Evolutionary conservation across 2,113 vertebrate species (phyloP).

Genomic region (Entomyzon cyanotis): DNA sequence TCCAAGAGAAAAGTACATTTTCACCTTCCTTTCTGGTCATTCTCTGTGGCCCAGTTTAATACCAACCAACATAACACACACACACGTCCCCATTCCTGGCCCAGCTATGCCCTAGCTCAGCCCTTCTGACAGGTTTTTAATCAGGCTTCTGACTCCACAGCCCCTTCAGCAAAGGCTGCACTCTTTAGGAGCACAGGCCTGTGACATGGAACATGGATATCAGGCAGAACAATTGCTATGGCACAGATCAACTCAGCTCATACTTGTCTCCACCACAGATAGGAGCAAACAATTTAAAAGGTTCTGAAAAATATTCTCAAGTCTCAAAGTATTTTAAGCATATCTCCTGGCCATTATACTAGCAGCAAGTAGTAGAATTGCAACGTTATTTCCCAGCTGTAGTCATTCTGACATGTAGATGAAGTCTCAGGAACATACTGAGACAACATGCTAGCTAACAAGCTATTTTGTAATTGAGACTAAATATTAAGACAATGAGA

Average conservation of each 20-base stretch:
- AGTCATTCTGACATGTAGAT: not conserved
- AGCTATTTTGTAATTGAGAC: not conserved
- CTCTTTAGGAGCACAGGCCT: not conserved
- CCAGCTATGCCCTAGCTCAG: not conserved
- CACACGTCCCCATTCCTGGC: not conserved
- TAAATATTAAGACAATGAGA: not conserved
- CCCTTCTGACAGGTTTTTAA: rapidly evolving
- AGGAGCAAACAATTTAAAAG: not conserved
- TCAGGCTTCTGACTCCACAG: not conserved
- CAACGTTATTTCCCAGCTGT: not conserved
- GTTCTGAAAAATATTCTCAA: not conserved
- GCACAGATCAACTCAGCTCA: not conserved
- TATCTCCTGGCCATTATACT: not conserved
- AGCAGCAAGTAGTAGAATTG: not conserved
- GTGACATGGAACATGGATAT: rapidly evolving
- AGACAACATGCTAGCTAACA: not conserved
- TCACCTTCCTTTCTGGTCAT: not conserved
- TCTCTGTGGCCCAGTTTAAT: not conserved
- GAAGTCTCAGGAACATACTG: not conserved
- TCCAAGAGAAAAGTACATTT: not conserved
- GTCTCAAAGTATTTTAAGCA: not conserved
- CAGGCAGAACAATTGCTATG: not conserved
- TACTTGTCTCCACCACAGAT: not conserved
- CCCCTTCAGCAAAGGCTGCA: not conserved
- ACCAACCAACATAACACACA: not conserved